Conservation (phyloP, 2,888 invertebrate genomes). For the Lochmaea capreae region DNA sequence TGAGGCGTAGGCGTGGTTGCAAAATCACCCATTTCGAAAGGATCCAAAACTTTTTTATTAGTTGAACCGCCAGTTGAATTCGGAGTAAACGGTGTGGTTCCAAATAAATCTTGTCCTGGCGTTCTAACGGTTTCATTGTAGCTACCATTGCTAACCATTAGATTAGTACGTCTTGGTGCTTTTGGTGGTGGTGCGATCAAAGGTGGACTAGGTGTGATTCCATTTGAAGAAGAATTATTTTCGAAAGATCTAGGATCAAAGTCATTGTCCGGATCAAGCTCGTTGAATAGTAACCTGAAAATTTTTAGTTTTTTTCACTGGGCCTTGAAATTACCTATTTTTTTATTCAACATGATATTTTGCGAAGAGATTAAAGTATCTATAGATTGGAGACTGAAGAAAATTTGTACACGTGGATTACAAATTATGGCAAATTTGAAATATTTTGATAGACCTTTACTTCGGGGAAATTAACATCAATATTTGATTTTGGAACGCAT, state of each 20-base stretch:
- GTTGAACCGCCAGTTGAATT: constrained; percentile 54
- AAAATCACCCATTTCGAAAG: constrained; percentile 88
- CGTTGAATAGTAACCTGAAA: constrained; percentile 74
- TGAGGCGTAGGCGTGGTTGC: constrained; percentile 68
- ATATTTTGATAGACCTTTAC: too few species aligned
- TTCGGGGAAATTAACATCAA: too few species aligned
- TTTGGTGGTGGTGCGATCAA: constrained; percentile 90
- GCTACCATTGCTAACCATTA: constrained; percentile 49
- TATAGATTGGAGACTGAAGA: too few species aligned
- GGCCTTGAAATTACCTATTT: too few species aligned
- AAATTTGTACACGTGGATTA: too few species aligned
- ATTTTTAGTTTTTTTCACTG: not conserved
- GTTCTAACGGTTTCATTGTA: constrained; percentile 59
- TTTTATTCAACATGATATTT: too few species aligned
- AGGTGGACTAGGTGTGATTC: constrained; percentile 69
- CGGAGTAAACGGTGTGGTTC: constrained; percentile 80
- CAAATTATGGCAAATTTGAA: too few species aligned
- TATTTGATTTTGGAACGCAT: too few species aligned
- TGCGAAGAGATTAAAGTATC: too few species aligned
- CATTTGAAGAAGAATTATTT: constrained; percentile 65
- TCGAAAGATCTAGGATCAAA: constrained; percentile 92
- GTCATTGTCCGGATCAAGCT: constrained; percentile 84
- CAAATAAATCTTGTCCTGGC: constrained; percentile 81
- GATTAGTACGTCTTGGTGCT: constrained; percentile 69
- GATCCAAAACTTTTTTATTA: constrained; percentile 72